Base-by-base conservation (phyloP, 2,113 vertebrate species). In the Casuarius casuarius region DNA sequence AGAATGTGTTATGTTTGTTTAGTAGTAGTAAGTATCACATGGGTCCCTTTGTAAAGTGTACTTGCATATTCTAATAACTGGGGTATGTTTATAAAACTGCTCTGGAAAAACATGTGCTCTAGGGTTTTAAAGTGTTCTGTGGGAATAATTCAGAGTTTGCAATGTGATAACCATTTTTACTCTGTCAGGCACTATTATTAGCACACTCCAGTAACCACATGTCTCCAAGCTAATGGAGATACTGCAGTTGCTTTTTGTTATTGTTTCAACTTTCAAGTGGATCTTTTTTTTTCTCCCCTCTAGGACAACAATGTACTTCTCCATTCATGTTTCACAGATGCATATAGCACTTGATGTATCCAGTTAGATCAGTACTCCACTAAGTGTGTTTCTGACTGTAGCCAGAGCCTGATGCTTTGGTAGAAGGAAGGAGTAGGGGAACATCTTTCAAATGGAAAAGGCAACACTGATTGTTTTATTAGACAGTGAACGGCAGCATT, bases 151-250 rank as follows among this genome's bases (percentile, higher is more conserved):
- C 81, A 77, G 58, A 49, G 14, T 44, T 92, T 92, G 80, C 93
- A 77, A 58, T 38, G 56, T 61, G 85, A 62, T 92, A 89, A 78
- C 42, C 46, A 9, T 56, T 83, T 76, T 79, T 67, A 82, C 15
- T 95, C 9, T 81, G 40, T 92, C 71, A 91, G 83, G 51, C 23
- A 3, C 94, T 86, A 52, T 96, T 68, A 74, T 84, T 97, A 95
- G 71, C 33, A 13, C 0, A 0, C 7, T 84, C 28, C 74, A 74
- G 58, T 84, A 40, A 42, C 44, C 42, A 67, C 8, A 20, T 90
- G 78, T 46, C 73, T 95, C 62, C 26, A 76, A 63, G 48, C n/a
- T 91, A 51, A 13, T 46, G 29, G 59, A 90, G 65, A 72, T 67
- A 19, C 67, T 42, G 52, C 29, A 40, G 22, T 44, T 42, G 29